These are phyloP conservation scores for Callocephalon fimbriatum DNA, from an alignment of 2,113 vertebrate genomes.

Conservation along the genomic window DNA sequence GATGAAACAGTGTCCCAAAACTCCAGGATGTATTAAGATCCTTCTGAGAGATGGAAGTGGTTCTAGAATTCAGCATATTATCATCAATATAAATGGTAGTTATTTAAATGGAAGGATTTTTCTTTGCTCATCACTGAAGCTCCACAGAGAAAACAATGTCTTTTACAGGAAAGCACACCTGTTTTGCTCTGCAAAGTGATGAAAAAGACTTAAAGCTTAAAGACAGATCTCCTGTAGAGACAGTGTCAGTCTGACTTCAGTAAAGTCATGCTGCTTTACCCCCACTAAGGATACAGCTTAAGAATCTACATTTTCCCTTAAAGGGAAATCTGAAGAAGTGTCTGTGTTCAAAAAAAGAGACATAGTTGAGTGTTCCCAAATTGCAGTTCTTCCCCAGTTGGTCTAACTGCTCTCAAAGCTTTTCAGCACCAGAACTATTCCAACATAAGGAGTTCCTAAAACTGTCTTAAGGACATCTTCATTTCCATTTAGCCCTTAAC, in stretches of 20 bases:
- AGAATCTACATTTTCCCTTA: background rate
- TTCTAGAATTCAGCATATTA: conserved; percentile 24
- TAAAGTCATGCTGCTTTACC: background rate
- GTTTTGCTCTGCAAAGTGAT: background rate
- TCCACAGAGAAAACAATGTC: background rate
- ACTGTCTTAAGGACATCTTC: background rate
- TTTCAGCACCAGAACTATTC: background rate
- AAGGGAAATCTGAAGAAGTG: background rate
- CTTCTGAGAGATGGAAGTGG: conserved; percentile 1
- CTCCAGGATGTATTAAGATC: conserved; percentile 41
- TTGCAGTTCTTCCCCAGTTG: background rate
- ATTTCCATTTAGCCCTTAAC: background rate
- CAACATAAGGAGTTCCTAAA: background rate
- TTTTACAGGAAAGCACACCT: background rate
- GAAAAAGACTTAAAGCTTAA: background rate
- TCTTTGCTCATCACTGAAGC: background rate
- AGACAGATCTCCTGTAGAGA: background rate
- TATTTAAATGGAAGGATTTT: conserved; percentile 21
- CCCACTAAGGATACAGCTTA: background rate
- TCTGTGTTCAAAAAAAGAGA: background rate
- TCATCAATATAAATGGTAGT: background rate
- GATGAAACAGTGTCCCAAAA: conserved; percentile 37
- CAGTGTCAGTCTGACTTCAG: background rate
- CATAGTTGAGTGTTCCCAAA: background rate
- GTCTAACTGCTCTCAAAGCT: background rate